Evolutionary conservation across 2,888 invertebrate genomes (phyloP), one percentile per base, ranked within the genome.

Genomic region (Tenthredo livida): DNA sequence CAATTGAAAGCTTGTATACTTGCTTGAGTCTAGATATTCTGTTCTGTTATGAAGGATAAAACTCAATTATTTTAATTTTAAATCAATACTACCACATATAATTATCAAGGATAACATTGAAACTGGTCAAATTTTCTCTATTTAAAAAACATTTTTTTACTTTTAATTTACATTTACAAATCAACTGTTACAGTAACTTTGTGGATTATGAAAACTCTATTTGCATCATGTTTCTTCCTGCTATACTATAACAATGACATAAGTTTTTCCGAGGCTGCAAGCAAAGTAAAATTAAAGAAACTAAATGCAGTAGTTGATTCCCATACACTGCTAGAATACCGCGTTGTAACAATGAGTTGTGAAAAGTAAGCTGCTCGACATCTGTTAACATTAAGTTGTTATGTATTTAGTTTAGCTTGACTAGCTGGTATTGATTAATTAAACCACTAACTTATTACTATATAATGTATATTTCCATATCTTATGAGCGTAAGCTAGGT

Each of bases 351-450:
- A n/a, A 83, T 47, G 33, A 47, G 29, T 70, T 67, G 50, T 67
- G 83, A 87, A 87, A 87, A 88, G 87, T 88, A 87, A 88, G 88
- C 88, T 88, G 88, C 88, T 88, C 88, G 88, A 88, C 88, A 85
- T 86, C 75, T 85, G 82, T 61, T 43, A 29, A 83, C 7, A 12
- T 17, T 43, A 67, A 25, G 25, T 50, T 21, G 29, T 70, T 47
- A 47, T 6, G 37, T 25, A 65, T 43, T 5, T 50, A 29, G 47
- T 67, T 61, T 29, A 4, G 65, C 29, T 82, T 82, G 3, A 15
- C 47, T 25, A 37, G 47, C 47, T 10, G n/a, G 72, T 4, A 72
- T 72, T n/a, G 43, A 72, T 75, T 47, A 29, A 50, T 47, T 15
- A 50, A 29, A 50, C 29, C 33, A 75, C 29, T 50, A 54, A 75